Evolutionary conservation across 2,797 vertebrate genomes (phyloP).

Genomic region (Galago senegalensis): DNA sequence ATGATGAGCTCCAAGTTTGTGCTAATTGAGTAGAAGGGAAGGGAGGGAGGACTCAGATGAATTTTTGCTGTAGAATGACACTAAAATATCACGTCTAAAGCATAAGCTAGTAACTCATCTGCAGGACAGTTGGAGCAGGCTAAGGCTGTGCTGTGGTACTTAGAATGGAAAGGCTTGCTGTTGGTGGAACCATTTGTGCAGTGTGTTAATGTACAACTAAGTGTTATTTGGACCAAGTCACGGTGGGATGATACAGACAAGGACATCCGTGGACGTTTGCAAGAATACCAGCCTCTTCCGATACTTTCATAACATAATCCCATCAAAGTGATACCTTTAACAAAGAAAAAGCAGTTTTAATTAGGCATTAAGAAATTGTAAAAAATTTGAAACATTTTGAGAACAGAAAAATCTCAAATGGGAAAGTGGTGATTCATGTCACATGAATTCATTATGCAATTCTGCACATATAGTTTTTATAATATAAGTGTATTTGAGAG

Average conservation of each 20-base stretch:
- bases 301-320: conserved; percentile 43
- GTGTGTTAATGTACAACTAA: conserved; percentile 50
- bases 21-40: neutral
- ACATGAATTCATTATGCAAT: neutral
- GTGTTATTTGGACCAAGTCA: conserved; percentile 58
- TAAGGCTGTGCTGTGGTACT: neutral
- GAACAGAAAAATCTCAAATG: conserved; percentile 44
- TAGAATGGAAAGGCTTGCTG: neutral
- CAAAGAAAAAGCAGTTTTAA: conserved; percentile 52
- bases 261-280: conserved; percentile 18
- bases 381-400: conserved; percentile 56
- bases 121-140: neutral
- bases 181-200: conserved; percentile 34
- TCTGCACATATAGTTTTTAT: neutral
- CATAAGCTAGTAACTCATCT: neutral
- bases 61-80: conserved; percentile 9
- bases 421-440: neutral
- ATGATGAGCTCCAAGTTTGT: conserved; percentile 36
- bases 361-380: conserved; percentile 55
- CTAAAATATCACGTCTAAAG: neutral
- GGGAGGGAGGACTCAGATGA: neutral
- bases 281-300: neutral
- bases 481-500: neutral
- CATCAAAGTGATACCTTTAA: conserved; percentile 49
- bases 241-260: neutral